These are phyloP conservation scores for Anneissia japonica DNA, from an alignment of 35 echinoderm and acorn worm genomes.

Conservation along the genomic window DNA sequence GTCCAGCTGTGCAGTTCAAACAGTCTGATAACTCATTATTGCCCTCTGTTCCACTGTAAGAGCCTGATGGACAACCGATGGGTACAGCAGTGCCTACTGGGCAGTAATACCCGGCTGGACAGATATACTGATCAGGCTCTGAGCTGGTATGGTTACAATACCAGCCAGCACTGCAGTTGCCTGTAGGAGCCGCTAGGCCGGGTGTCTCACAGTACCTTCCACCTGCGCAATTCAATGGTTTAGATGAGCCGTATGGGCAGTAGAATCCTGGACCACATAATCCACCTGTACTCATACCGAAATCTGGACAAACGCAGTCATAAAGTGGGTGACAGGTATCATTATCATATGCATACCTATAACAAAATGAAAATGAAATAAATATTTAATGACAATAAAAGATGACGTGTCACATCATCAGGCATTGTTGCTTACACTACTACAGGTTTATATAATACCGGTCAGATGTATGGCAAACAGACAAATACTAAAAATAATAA, in stretches of 20 bases:
- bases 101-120: conserved; percentile 77
- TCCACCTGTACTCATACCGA: conserved; percentile 76
- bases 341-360: conserved; percentile 71
- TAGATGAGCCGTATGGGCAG: conserved; percentile 69
- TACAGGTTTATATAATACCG: no score
- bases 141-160: conserved; percentile 92
- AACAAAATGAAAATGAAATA: not conserved
- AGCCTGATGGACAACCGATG: conserved; percentile 63
- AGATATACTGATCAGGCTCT: conserved; percentile 85
- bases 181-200: conserved; percentile 73
- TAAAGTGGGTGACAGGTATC: conserved; percentile 88
- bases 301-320: conserved; percentile 92
- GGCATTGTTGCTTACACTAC: no score
- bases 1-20: conserved; percentile 72
- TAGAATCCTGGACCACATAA: conserved; percentile 85
- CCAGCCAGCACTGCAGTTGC: conserved; percentile 83
- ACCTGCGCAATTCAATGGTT: conserved; percentile 53
- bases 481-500: no score
- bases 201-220: conserved; percentile 97
- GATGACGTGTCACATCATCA: no score
- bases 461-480: no score
- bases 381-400: no score
- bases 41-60: conserved; percentile 67
- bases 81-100: conserved; percentile 78
- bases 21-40: conserved; percentile 66